phyloP scores from a whole-genome alignment of 2,888 invertebrate species.

The Furcula furcula region DNA sequence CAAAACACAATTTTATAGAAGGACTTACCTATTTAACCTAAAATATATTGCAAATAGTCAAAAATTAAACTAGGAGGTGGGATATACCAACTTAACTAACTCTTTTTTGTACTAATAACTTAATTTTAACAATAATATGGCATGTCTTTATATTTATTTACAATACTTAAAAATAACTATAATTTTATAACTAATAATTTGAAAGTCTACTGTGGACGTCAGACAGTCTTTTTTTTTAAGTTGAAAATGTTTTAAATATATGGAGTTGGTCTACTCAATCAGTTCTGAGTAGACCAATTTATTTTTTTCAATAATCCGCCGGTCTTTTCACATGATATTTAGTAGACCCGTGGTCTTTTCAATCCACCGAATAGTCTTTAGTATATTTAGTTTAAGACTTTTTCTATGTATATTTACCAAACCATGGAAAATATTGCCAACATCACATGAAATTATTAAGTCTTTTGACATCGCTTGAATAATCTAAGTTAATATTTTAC shows the following conservation, averaged over 20 bases:
- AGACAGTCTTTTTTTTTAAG: not conserved
- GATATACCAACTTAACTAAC: slow-evolving; percentile 20
- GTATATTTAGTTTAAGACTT: no score
- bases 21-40: no score
- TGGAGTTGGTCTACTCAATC: no score
- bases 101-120: slow-evolving; percentile 48
- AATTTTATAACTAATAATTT: slow-evolving; percentile 10
- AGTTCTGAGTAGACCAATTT: no score
- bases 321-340: slow-evolving; percentile 20
- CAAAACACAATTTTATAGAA: no score
- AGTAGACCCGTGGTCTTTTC: slow-evolving; percentile 13
- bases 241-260: no score
- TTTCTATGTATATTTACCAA: no score
- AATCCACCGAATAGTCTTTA: slow-evolving; percentile 15
- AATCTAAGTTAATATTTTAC: no score
- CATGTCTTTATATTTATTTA: slow-evolving; percentile 41
- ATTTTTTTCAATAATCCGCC: slow-evolving; percentile 13
- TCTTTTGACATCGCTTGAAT: no score
- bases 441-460: no score
- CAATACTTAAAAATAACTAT: slow-evolving; percentile 17
- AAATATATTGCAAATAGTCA: slow-evolving; percentile 4
- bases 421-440: no score
- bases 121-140: slow-evolving; percentile 50
- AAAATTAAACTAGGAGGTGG: slow-evolving; percentile 13
- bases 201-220: not conserved